Evolutionary conservation across 1,140 invertebrate genomes (phyloP).

Genomic region (Hestina assimilis): DNA sequence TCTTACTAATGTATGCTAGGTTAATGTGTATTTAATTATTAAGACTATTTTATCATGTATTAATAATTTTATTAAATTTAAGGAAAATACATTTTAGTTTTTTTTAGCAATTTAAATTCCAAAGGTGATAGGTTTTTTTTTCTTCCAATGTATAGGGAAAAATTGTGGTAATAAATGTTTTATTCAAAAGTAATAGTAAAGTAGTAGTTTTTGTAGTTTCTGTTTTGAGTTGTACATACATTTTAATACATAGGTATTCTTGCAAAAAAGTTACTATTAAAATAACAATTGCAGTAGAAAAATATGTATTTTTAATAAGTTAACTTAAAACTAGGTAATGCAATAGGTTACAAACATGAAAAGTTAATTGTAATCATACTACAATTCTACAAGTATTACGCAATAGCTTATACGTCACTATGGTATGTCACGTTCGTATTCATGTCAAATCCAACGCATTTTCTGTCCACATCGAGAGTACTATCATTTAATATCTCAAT

Average conservation of each 20-base stretch:
- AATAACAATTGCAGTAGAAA: neutral
- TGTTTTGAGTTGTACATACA: too few species aligned
- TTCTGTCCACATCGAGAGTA: constrained; percentile 37
- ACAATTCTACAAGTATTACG: constrained; percentile 17
- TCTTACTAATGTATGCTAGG: too few species aligned
- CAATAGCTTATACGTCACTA: constrained; percentile 50
- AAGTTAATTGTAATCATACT: constrained; percentile 23
- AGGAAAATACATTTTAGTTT: too few species aligned
- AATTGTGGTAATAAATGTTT: too few species aligned
- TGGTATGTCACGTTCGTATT: constrained; percentile 39
- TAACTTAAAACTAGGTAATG: neutral
- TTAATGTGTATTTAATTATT: too few species aligned
- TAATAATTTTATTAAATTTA: too few species aligned
- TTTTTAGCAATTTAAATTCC: too few species aligned
- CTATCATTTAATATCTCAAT: constrained; percentile 58
- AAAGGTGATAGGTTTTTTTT: too few species aligned
- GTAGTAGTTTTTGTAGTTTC: too few species aligned
- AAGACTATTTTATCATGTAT: too few species aligned
- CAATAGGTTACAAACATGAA: constrained; percentile 13
- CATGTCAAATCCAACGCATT: constrained; percentile 44
- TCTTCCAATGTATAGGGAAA: too few species aligned
- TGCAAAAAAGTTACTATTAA: neutral
- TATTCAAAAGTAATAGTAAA: too few species aligned
- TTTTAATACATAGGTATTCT: neutral
- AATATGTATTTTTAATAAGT: neutral